Base-by-base conservation (phyloP, 2,113 vertebrate genomes). In the Chaetops frenatus region DNA sequence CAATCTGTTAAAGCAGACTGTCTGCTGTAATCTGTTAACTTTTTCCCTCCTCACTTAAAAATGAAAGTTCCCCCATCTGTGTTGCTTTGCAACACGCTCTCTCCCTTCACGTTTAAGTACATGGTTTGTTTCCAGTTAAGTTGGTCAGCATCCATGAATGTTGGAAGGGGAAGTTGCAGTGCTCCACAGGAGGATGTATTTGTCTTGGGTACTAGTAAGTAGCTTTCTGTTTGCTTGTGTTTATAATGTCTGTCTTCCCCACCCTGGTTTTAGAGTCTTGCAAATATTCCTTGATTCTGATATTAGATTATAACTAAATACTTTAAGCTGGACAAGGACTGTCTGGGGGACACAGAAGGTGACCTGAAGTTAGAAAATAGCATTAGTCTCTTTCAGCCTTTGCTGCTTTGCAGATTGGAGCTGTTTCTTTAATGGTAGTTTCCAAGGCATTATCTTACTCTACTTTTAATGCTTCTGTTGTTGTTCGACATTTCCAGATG, bases 1-100 rank as follows among this genome's bases (percentile, higher is more conserved):
- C 95, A 95, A 94, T 97, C 96, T 97, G 95, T 95, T 91, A 80
- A 90, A 94, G 66, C 95, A 96, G 91, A 64, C 91, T 95, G 95
- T 74, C 67, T 95, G 77, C 84, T 91, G 53, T 94, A 85, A 82
- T 96, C 87, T 95, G 94, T 96, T 95, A 94, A 58, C 54, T 45
- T 86, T 53, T 36, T 13, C 36, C 50, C 50, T 87, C 53, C 51
- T 81, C 42, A 23, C 47, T 77, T 91, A 58, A 79, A 96, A 94
- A 91, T 62, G 33, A 38, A 90, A 86, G 70, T 28, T 86, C 22
- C 47, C 70, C 87, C 91, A 95, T 97, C 93, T 95, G 91, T 80
- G 58, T 80, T 85, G 70, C 53, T 86, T 94, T 90, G 38, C 71
- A 79, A 9, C 10, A 12, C 22, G 4, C 19, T 36, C 71, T 78